Base-by-base conservation (phyloP, 92 coral and sea anemone genomes). In the Epizoanthus scotinus region DNA sequence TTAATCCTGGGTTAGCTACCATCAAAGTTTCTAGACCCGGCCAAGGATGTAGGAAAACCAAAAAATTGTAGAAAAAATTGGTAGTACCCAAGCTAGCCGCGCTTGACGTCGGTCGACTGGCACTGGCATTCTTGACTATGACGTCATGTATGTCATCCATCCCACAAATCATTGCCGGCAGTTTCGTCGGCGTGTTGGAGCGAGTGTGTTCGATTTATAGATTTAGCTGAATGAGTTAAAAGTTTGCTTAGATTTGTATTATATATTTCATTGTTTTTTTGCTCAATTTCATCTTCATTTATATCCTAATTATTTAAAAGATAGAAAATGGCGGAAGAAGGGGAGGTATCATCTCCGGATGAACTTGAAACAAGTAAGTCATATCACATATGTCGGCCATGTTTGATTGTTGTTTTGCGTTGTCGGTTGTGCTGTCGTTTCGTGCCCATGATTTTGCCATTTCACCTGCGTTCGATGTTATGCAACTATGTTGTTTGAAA, bases 291-390 rank as follows among this genome's bases (percentile, higher is more conserved):
- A 2, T 2, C 60, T 13, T 38, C 36, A 31, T 8, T 34, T 34
- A 56, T 34, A 28, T n/a, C 17, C 20, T 75, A 18, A 59, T 20
- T 12, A 59, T 75, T 44, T 17, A 31, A 36, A 42, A 47, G 55
- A 52, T 78, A 78, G 25, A 86, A 63, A 24, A 84, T 84, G 94
- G 92, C 99, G 12, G 99, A 95, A 67, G 99, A 95, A 91, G 99
- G 99, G 52, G 99, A 95, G 81, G 86, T 95, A 6, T 95, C 99
- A 2, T 95, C 99, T 25, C 98, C 98, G 34, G 99, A 95, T 59
- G 99, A 95, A 81, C 72, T 87, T 64, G 99, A 95, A 86, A 86
- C 90, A 53, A 93, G 99, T 95, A 89, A 95, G 98, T 86, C 44
- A 52, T 5, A n/a, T n/a, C n/a, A n/a, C n/a, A n/a, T n/a, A 47